Base-by-base conservation (phyloP, 2,113 vertebrate species). In the Seriola dumerili region DNA sequence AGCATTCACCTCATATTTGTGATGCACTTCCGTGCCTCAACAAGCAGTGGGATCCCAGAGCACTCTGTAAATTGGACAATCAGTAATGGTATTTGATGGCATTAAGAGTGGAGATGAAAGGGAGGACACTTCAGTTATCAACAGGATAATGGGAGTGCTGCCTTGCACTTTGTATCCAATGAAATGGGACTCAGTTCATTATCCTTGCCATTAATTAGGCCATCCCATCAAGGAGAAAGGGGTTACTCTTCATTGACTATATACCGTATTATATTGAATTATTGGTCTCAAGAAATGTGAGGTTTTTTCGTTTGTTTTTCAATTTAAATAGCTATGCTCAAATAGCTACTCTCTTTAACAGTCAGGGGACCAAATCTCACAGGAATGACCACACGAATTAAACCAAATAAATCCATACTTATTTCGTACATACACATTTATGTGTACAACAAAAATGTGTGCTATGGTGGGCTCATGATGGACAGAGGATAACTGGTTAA, bases 131-230 rank as follows among this genome's bases (percentile, higher is more conserved):
- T 23, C 72, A 83, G 87, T 93, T 87, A 93, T 85, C 88, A 89
- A 83, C 89, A 72, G 87, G 83, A 90, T 93, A 94, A 94, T 91
- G 88, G 91, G 77, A 78, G 82, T 58, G 88, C 86, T 86, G 90
- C 86, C 84, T 80, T 87, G 90, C 85, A 86, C 91, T 91, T 86
- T 90, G 87, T 85, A 75, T 61, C 91, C 92, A 85, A 90, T 89
- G 86, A 90, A 93, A 92, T 90, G 90, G 82, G 86, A 89, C 85
- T 82, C 58, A 7, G 89, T 93, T 94, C 91, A 94, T 95, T 94
- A 94, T 85, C 87, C 92, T 80, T 74, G 81, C 91, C 91, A 92
- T 92, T 94, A 94, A 94, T 94, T 93, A 93, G 91, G 71, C 89
- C 81, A 77, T 84, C 81, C 88, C 38, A 87, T 92, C 90, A 92